These are phyloP conservation scores for Zaprionus ornatus DNA, from an alignment of 1,140 invertebrate species.

Conservation along the genomic window DNA sequence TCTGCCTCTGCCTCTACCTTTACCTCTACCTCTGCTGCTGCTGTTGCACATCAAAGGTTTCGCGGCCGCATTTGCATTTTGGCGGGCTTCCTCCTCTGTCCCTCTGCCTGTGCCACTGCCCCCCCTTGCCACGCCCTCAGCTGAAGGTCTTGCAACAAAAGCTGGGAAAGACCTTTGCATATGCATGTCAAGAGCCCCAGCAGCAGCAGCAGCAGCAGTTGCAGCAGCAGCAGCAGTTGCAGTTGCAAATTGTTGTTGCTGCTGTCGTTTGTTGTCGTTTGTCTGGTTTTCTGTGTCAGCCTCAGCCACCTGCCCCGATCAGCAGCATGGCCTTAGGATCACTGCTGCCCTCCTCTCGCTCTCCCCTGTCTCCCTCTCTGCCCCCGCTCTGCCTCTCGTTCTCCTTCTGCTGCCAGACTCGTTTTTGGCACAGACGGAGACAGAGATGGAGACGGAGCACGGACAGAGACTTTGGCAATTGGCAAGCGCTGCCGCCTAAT, in stretches of 20 bases:
- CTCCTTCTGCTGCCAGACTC: conserved; percentile 17
- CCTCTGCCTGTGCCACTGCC: background rate
- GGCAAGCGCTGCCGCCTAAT: background rate
- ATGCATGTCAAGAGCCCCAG: conserved; percentile 75
- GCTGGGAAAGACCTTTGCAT: conserved; percentile 79
- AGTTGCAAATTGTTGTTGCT: conserved; percentile 42
- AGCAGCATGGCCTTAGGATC: conserved; percentile 73
- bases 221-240: conserved; percentile 15
- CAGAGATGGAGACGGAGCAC: background rate
- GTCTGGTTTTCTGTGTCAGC: conserved; percentile 76
- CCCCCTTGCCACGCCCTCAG: background rate
- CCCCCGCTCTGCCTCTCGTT: background rate
- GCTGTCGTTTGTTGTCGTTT: conserved; percentile 27
- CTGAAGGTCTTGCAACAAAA: conserved; percentile 64
- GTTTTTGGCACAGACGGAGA: conserved; percentile 14
- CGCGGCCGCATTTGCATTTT: conserved; percentile 73
- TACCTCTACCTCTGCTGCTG: background rate
- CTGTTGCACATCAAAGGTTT: conserved; percentile 73
- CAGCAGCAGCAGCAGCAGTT: conserved; percentile 24
- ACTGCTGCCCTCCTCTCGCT: background rate
- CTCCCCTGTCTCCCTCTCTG: no score
- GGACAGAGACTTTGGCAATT: conserved; percentile 4
- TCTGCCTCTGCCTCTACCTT: background rate
- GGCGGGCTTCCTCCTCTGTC: conserved; percentile 55
- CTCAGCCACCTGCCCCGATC: conserved; percentile 65